Percentiles rank a stretch among this genome's conserved stretches.
phyloP scores from a whole-genome alignment of 2,888 invertebrate genomes.

The Macaria liturata region DNA sequence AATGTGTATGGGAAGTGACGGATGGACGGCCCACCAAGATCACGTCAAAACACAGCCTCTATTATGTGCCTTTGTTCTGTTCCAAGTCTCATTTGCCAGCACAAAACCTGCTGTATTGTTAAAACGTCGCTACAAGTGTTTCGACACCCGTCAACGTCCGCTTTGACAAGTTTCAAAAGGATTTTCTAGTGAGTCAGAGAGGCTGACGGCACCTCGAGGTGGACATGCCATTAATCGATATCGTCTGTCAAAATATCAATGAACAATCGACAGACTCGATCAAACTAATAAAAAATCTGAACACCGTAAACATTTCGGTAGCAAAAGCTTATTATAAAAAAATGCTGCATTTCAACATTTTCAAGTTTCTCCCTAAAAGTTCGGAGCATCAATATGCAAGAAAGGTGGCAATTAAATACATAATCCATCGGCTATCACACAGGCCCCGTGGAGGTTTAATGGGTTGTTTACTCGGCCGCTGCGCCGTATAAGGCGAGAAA shows the following conservation, averaged over 20 bases:
- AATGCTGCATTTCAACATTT: background rate
- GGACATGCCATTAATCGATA: slow-evolving; percentile 50
- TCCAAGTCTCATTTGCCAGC: slow-evolving; percentile 56
- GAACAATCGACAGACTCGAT: too few relatives aligned
- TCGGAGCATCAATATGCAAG: slow-evolving; percentile 54
- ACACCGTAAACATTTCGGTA: too few relatives aligned
- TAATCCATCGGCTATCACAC: slow-evolving; percentile 71
- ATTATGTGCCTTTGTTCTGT: slow-evolving; percentile 70
- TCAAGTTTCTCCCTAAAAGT: slow-evolving; percentile 36
- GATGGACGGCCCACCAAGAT: slow-evolving; percentile 62
- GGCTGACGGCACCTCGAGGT: slow-evolving; percentile 43
- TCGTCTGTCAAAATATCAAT: slow-evolving; percentile 48
- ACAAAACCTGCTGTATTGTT: slow-evolving; percentile 66
- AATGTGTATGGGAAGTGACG: slow-evolving; percentile 52
- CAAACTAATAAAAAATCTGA: too few relatives aligned
- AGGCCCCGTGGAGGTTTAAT: slow-evolving; percentile 63
- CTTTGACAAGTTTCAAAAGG: slow-evolving; percentile 65
- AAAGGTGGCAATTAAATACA: slow-evolving; percentile 72
- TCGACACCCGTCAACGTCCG: slow-evolving; percentile 72
- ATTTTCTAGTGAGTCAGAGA: slow-evolving; percentile 51
- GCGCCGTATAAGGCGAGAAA: slow-evolving; percentile 79
- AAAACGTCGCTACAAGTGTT: slow-evolving; percentile 54
- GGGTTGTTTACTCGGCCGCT: slow-evolving; percentile 69
- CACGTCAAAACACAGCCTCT: slow-evolving; percentile 66
- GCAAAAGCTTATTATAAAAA: too few relatives aligned